A percentile compares a stretch with the other conserved stretches of the same genome.
Evolutionary conservation across 2,888 invertebrate species (phyloP).

Genomic region (Adelognathus sp.): DNA sequence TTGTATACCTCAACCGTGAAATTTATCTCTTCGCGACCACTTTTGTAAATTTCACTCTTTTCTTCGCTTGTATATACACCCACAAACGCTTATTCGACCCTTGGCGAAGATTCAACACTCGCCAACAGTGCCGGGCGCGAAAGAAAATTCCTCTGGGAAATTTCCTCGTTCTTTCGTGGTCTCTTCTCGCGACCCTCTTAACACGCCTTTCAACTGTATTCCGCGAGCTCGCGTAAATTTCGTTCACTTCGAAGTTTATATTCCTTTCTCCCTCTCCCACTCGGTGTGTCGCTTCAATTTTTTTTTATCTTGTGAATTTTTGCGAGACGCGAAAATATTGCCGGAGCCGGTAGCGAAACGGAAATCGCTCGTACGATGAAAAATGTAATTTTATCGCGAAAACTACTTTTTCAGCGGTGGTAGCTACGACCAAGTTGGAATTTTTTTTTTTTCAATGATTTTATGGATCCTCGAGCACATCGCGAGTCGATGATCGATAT

Average conservation of each 20-base stretch:
- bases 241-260: not conserved
- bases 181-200: slow-evolving; percentile 4
- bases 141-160: slow-evolving; percentile 17
- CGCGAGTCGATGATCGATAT: slow-evolving; percentile 34
- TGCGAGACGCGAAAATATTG: no score
- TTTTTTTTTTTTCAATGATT: not conserved
- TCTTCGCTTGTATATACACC: not conserved
- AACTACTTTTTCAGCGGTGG: not conserved
- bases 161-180: not conserved
- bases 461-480: not conserved
- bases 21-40: not conserved
- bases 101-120: slow-evolving; percentile 20
- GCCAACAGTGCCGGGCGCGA: slow-evolving; percentile 32
- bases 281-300: not conserved
- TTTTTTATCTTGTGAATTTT: no score
- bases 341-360: no score
- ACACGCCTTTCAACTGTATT: not conserved
- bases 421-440: not conserved
- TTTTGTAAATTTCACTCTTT: not conserved
- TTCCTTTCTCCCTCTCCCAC: not conserved
- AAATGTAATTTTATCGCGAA: no score
- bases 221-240: not conserved
- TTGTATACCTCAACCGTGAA: not conserved
- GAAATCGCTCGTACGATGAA: no score
- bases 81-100: not conserved